These are phyloP conservation scores for Nycticorax nycticorax DNA, from an alignment of 2,113 vertebrate genomes.

Conservation along the genomic window DNA sequence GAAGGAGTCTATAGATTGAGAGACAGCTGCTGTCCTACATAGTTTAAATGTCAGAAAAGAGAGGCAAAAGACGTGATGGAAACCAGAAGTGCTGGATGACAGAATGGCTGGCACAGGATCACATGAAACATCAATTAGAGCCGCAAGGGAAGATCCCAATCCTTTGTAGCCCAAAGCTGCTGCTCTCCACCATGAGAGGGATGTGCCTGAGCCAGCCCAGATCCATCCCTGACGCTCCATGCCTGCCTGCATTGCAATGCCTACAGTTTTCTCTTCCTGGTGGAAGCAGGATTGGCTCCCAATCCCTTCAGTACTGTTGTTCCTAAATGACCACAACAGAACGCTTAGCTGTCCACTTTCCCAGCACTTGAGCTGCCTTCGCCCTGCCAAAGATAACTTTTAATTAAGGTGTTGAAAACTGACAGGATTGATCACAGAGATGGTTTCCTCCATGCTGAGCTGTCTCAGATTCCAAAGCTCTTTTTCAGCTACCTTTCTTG, in stretches of 20 bases:
- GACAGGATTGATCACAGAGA: background rate
- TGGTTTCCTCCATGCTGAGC: background rate
- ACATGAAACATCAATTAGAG: background rate
- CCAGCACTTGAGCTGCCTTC: background rate
- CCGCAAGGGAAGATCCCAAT: background rate
- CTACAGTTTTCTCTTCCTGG: background rate
- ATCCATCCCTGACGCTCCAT: fast-evolving
- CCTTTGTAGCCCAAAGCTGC: background rate
- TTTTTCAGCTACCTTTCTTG: background rate
- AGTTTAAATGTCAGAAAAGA: background rate
- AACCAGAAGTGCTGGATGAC: background rate
- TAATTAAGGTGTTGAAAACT: background rate
- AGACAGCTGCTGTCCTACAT: background rate
- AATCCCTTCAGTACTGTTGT: background rate
- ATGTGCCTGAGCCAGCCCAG: background rate
- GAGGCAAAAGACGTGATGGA: background rate
- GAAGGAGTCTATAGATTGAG: background rate
- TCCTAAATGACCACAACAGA: background rate
- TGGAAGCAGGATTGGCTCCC: background rate
- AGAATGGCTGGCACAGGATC: background rate
- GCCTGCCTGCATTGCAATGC: fast-evolving
- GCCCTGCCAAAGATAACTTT: background rate
- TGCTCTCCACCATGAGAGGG: fast-evolving
- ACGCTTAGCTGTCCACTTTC: background rate
- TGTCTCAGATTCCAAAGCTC: background rate